Evolutionary conservation across 2,888 invertebrate species (phyloP).

Genomic region (Hesperia comma): DNA sequence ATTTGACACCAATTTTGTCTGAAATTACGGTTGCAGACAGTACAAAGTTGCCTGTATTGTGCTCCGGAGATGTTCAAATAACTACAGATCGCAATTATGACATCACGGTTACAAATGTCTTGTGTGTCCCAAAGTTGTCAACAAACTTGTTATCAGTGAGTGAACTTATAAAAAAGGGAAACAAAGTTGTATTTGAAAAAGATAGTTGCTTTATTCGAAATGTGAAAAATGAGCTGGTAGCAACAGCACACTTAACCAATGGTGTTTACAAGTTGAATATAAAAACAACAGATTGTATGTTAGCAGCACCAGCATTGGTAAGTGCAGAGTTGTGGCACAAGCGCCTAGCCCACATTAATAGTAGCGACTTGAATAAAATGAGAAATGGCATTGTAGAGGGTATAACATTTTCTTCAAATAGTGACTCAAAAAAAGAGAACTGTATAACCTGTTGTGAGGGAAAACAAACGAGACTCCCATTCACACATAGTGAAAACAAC

Average conservation of each 20-base stretch:
- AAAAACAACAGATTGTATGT: too few relatives aligned
- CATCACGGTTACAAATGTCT: too few relatives aligned
- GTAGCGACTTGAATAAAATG: conserved; percentile 31
- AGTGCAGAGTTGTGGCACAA: conserved; percentile 16
- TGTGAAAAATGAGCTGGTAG: not conserved
- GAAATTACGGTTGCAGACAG: conserved; percentile 47
- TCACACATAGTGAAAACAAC: conserved; percentile 38
- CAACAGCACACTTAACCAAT: too few relatives aligned
- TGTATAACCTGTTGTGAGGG: conserved; percentile 45
- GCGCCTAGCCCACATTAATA: conserved; percentile 31
- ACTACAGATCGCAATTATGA: conserved; percentile 17
- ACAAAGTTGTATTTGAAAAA: conserved; percentile 31
- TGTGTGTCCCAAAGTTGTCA: conserved; percentile 44
- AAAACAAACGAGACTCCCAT: conserved; percentile 49
- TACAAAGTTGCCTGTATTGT: conserved; percentile 41
- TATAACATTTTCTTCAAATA: conserved; percentile 12
- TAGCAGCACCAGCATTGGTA: not conserved
- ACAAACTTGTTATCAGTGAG: conserved; percentile 38
- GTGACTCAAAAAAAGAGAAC: not conserved
- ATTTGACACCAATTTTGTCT: conserved; percentile 22
- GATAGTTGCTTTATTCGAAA: conserved; percentile 27
- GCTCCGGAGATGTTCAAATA: conserved; percentile 8
- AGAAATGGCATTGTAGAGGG: conserved; percentile 21
- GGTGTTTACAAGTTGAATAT: too few relatives aligned
- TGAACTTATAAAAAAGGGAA: conserved; percentile 37